phyloP scores from a whole-genome alignment of 2,888 invertebrate species.

The Eilema caniola region DNA sequence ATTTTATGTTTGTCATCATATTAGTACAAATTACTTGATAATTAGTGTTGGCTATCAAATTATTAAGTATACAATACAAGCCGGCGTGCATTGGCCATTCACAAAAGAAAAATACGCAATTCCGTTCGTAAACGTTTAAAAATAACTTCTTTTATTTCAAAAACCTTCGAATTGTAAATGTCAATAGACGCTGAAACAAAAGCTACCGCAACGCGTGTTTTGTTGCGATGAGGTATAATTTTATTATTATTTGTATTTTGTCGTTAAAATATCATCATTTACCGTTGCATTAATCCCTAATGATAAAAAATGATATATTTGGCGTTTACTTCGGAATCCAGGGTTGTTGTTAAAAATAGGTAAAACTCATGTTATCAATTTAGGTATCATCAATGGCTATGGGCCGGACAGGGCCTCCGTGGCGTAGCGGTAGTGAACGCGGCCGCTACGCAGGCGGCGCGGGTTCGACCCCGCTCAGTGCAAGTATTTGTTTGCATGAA shows the following conservation, averaged over 20 bases:
- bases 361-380: no score
- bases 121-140: constrained; percentile 32
- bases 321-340: no score
- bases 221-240: constrained; percentile 12
- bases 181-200: constrained; percentile 44
- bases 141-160: constrained; percentile 41
- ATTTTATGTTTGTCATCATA: constrained; percentile 32
- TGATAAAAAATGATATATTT: no score
- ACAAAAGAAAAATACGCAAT: constrained; percentile 33
- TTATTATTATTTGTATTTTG: background rate
- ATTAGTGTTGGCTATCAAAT: constrained; percentile 48
- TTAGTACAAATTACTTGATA: constrained; percentile 46
- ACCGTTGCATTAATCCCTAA: no score
- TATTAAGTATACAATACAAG: constrained; percentile 39
- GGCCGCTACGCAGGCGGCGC: no score
- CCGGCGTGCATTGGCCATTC: constrained; percentile 24
- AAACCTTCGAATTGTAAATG: constrained; percentile 40
- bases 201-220: constrained; percentile 20
- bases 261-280: background rate
- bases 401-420: no score
- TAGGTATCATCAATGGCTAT: no score
- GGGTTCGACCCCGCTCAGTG: no score
- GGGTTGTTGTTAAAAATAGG: no score
- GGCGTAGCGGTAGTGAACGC: no score
- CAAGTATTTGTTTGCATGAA: no score